Evolutionary conservation across 2,113 vertebrate genomes (phyloP).

Genomic region (Mustela nigripes): DNA sequence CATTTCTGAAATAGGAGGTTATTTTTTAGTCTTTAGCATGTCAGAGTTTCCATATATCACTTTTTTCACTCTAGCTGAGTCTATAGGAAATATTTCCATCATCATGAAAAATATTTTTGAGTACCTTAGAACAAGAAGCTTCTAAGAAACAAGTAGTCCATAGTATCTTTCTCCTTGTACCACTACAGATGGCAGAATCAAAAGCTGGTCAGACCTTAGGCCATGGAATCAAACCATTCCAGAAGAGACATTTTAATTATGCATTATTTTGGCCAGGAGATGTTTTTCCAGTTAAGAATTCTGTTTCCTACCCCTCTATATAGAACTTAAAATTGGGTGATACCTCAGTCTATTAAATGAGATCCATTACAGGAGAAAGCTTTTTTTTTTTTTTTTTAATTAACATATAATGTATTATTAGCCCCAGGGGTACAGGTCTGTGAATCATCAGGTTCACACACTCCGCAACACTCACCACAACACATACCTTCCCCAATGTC

Average conservation of each 20-base stretch:
- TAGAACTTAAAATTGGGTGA: slow-evolving; percentile 41
- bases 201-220: slow-evolving; percentile 35
- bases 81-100: slow-evolving; percentile 62
- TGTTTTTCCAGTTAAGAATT: slow-evolving; percentile 51
- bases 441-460: too few species aligned
- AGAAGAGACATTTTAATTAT: slow-evolving; percentile 37
- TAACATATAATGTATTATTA: too few species aligned
- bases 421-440: too few species aligned
- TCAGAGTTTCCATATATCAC: slow-evolving; percentile 51
- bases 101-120: slow-evolving; percentile 56
- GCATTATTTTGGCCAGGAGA: slow-evolving; percentile 53
- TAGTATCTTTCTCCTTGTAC: not conserved
- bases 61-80: slow-evolving; percentile 43
- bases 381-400: not conserved
- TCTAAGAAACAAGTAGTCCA: not conserved
- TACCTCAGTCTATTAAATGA: slow-evolving; percentile 29
- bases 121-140: slow-evolving; percentile 32
- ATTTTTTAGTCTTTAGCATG: slow-evolving; percentile 63
- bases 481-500: too few species aligned
- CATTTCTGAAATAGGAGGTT: slow-evolving; percentile 76
- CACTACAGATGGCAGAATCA: not conserved
- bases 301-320: not conserved
- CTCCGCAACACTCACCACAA: too few species aligned
- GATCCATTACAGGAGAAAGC: slow-evolving; percentile 9
- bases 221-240: slow-evolving; percentile 27